Evolutionary conservation across 1,140 invertebrate species (phyloP), one percentile per base, ranked within the genome.

Genomic region (Drosophila tani): DNA sequence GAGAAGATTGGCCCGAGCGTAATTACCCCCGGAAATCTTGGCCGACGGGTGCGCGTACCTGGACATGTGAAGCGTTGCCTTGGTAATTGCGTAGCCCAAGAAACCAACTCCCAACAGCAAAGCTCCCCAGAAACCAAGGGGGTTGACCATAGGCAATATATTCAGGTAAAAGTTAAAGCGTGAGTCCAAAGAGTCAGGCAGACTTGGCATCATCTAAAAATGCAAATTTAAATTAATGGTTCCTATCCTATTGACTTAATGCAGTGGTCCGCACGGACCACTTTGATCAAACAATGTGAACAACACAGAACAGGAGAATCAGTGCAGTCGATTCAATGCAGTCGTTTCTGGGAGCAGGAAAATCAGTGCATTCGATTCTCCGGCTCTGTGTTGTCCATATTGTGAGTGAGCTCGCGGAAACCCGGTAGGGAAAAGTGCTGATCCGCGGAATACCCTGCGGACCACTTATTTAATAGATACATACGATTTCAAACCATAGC

Each of bases 401-500:
- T 27, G 27, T 27, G 27, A 5, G 27, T 27, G 27, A 1, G 27
- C 6, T 7, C 0, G 27, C 6, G 6, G 5, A 27, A 27, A 27
- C 27, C 27, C 27, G 6, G 27, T 6, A 27, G 27, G 6, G 27
- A 27, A 27, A 27, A 27, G 5, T 5, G 27, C 27, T 5, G 27
- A 24, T 24, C 21, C 21, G 27, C 5, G 27, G 27, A 24, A 24
- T 4, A 24, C 21, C 21, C 21, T 27, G 27, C 27, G 27, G 27
- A 27, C 5, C 27, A 27, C 27, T 27, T 6, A 27, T 27, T 2
- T 27, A 27, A 27, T 27, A 43, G 3, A 38, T 76, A 95, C 96
- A 96, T 95, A 97, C 96, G 83, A 97, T 96, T 94, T 97, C 96
- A 75, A 96, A 96, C 96, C 96, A 97, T 1, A 97, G 93, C 76